Conservation (phyloP, 2,113 vertebrate species). For the Tupaia chinensis region DNA sequence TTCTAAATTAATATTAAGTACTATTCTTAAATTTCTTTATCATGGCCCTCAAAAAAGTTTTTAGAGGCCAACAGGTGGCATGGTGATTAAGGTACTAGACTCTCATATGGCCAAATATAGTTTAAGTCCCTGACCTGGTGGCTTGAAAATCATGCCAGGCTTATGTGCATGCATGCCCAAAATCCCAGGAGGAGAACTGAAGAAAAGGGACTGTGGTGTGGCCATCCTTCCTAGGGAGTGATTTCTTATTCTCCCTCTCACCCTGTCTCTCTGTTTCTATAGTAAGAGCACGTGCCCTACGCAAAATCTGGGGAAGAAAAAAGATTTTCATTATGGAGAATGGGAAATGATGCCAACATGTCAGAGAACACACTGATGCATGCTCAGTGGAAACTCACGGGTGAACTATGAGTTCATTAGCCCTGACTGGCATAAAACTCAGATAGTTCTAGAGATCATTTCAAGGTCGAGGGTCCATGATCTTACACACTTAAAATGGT, state of each 20-base stretch:
- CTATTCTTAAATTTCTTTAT: background rate
- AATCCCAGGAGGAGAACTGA: too few species aligned
- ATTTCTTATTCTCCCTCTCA: too few species aligned
- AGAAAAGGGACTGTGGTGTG: too few species aligned
- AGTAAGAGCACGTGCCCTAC: too few species aligned
- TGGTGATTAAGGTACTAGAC: too few species aligned
- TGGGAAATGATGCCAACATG: slow-evolving; percentile 1
- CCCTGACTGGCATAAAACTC: slow-evolving; percentile 56
- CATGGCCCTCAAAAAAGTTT: background rate
- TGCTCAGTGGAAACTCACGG: slow-evolving; percentile 63
- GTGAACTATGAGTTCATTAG: slow-evolving; percentile 70
- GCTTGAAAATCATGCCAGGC: too few species aligned
- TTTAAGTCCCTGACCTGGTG: too few species aligned
- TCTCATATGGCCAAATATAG: too few species aligned
- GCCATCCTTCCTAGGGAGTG: too few species aligned
- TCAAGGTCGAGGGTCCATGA: slow-evolving; percentile 62
- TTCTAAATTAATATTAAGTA: background rate
- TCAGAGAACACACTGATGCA: slow-evolving; percentile 62
- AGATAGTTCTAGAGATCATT: slow-evolving; percentile 51
- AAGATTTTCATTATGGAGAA: background rate
- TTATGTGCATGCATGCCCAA: too few species aligned
- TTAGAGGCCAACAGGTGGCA: background rate
- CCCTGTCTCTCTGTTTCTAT: too few species aligned
- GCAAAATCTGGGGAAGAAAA: too few species aligned
- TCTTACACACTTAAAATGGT: slow-evolving; percentile 69